Percentiles rank a stretch among this genome's conserved stretches.
These are phyloP conservation scores for Molossus alvarezi DNA, from an alignment of 2,797 vertebrate species.

Conservation along the genomic window DNA sequence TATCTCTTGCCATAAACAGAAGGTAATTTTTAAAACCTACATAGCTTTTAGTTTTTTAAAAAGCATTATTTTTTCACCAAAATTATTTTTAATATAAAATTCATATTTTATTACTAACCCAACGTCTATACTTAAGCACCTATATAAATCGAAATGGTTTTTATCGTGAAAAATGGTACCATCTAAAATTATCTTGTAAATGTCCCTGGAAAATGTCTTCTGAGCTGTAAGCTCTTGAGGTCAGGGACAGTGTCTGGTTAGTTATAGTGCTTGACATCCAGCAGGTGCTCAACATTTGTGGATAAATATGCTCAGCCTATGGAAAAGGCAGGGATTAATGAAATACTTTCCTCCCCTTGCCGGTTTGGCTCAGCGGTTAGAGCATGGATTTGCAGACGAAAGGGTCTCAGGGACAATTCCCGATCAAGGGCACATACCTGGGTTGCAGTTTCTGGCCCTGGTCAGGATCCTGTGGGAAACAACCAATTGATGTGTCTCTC, in stretches of 20 bases:
- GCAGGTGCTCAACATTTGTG: neutral
- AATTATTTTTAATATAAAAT: neutral
- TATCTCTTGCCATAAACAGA: constrained; percentile 4
- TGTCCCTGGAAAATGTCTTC: neutral
- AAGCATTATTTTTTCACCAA: neutral
- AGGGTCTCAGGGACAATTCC: too few species aligned
- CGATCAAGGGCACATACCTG: too few species aligned
- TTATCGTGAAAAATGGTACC: neutral
- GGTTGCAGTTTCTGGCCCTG: too few species aligned
- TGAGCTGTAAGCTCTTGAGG: neutral
- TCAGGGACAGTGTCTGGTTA: neutral
- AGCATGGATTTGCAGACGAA: too few species aligned
- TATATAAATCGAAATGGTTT: neutral
- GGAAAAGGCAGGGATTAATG: neutral
- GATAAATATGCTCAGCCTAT: neutral
- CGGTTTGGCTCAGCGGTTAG: too few species aligned
- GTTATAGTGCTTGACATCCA: neutral
- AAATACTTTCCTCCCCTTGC: neutral
- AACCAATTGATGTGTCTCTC: too few species aligned
- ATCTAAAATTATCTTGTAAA: neutral
- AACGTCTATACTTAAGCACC: neutral
- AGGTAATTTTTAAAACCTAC: neutral
- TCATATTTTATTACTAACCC: neutral
- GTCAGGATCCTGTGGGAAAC: too few species aligned
- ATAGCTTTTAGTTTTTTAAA: neutral